These are phyloP conservation scores for Cyclophora punctaria DNA, from an alignment of 2,888 invertebrate species.

Conservation along the genomic window DNA sequence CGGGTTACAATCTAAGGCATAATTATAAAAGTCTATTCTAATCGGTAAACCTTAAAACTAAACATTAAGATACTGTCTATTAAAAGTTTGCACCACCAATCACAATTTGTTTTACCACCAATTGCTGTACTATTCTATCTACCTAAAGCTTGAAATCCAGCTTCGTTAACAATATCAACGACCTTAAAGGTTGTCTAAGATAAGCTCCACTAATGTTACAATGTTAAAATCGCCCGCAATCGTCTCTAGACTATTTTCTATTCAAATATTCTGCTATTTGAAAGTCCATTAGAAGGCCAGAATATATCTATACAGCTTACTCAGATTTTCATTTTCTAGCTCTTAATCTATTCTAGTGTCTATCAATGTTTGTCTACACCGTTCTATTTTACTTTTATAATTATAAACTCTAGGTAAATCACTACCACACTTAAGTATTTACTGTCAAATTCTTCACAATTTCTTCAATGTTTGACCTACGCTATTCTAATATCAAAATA, in stretches of 20 bases:
- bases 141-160: conserved; percentile 28
- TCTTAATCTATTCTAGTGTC: conserved; percentile 56
- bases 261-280: conserved; percentile 52
- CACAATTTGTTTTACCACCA: conserved; percentile 49
- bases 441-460: conserved; percentile 38
- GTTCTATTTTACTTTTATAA: conserved; percentile 48
- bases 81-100: conserved; percentile 73
- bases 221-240: conserved; percentile 53
- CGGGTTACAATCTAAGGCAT: conserved; percentile 3
- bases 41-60: conserved; percentile 47
- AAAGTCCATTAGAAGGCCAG: conserved; percentile 45
- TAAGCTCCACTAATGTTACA: conserved; percentile 59
- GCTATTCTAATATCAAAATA: conserved; percentile 59
- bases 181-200: conserved; percentile 30
- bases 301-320: conserved; percentile 53
- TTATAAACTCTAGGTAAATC: conserved; percentile 40
- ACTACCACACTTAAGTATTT: conserved; percentile 56
- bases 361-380: conserved; percentile 41
- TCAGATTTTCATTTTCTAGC: conserved; percentile 41
- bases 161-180: conserved; percentile 22
- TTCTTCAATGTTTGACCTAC: conserved; percentile 43
- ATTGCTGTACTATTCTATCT: conserved; percentile 40
- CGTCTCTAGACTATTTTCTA: conserved; percentile 41
- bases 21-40: conserved; percentile 3
- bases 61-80: conserved; percentile 43